Base-by-base conservation (phyloP, 2,113 vertebrate species). In the Plectropomus leopardus region DNA sequence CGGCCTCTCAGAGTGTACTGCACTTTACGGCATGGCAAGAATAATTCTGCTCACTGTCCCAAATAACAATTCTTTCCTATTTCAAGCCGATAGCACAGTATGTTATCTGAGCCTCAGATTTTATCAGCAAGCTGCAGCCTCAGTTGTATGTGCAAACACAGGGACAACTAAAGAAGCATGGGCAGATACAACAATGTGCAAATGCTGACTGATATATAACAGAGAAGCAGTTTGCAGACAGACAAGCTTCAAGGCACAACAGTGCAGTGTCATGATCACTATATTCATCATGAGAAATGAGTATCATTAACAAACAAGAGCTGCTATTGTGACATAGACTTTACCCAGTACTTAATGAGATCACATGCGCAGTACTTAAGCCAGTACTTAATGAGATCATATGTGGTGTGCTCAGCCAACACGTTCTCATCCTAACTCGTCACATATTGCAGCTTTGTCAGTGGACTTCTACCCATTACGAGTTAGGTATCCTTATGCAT, bases 31-130 rank as follows among this genome's bases (percentile, higher is more conserved):
- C 58, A 47, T 66, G 69, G 69, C 55, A 2, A 79, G 78, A 85
- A 74, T 57, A 82, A 81, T 88, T 85, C 70, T 24, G 11, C 78
- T 75, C 57, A 72, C 63, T 65, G 76, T 85, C 71, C 55, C 14
- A 19, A 81, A 72, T 69, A 78, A 36, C 53, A 57, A 28, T 80
- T 84, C 4, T 44, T 77, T 71, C 24, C 78, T 40, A 67, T 74
- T 80, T 72, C 24, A 19, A 58, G 57, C 58, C 45, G 23, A 64
- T 50, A 30, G 59, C 30, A 34, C 70, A 48, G 45, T 40, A 9
- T 50, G 66, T 76, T 80, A 84, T 82, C 81, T 47, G 71, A 24
- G 17, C n/a, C 1, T 64, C 23, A 54, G 58, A 59, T 36, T 82
- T 90, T 74, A 82, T 82, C 83, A 40, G 80, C 16, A 13, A 60